Evolutionary conservation across 1,140 invertebrate genomes (phyloP).

Genomic region (Hylyphantes graminicola): DNA sequence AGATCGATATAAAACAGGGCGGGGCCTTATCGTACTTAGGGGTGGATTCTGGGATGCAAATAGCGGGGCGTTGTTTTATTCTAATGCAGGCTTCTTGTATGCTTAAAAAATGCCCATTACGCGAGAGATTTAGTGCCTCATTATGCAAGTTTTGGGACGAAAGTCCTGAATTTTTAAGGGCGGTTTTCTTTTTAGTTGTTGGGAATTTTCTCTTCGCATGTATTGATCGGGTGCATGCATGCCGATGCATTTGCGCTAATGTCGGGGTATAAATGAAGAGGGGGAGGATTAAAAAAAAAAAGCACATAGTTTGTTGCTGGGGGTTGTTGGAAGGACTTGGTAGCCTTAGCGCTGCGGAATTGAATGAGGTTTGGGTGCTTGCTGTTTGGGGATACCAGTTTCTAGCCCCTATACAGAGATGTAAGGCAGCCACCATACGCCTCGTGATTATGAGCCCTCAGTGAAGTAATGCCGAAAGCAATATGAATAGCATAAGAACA

Average conservation of each 20-base stretch:
- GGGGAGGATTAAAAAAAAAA: not conserved
- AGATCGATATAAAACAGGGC: slow-evolving; percentile 50
- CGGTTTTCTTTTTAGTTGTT: slow-evolving; percentile 30
- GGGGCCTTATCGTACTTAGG: slow-evolving; percentile 18
- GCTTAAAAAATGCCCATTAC: slow-evolving; percentile 51
- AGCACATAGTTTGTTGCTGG: too few species aligned
- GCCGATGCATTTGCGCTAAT: not conserved
- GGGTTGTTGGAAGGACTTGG: too few species aligned
- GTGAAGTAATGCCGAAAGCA: too few species aligned
- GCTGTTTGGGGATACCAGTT: too few species aligned
- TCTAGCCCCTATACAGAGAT: too few species aligned
- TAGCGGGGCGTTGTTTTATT: slow-evolving; percentile 55
- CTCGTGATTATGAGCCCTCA: too few species aligned
- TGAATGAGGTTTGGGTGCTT: too few species aligned
- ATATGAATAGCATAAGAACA: too few species aligned
- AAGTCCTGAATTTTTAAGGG: slow-evolving; percentile 53
- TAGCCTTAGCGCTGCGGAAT: too few species aligned
- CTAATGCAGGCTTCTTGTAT: slow-evolving; percentile 51
- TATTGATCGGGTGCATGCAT: slow-evolving; percentile 32
- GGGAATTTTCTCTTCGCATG: slow-evolving; percentile 9
- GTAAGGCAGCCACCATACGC: too few species aligned
- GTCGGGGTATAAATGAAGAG: not conserved
- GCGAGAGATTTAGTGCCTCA: slow-evolving; percentile 33
- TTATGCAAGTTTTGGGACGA: slow-evolving; percentile 46
- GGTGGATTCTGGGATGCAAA: slow-evolving; percentile 46